Percentiles rank a stretch among this genome's conserved stretches.
Conservation (phyloP, 2,113 vertebrate species). For the Onychostruthus taczanowskii region DNA sequence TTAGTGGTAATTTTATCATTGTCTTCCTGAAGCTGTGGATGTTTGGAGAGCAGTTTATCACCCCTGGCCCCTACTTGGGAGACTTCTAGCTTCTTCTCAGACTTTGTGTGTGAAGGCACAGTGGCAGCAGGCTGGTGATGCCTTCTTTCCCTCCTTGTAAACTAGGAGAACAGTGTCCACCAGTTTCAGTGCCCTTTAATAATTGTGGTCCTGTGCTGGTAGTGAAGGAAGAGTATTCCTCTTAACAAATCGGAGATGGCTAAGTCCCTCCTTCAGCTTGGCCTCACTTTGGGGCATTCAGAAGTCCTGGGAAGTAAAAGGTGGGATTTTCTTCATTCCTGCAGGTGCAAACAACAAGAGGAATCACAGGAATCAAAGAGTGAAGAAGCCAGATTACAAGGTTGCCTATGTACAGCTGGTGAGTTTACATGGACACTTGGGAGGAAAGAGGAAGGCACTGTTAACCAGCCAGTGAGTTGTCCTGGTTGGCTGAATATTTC, state of each 20-base stretch:
- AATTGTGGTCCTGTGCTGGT: background rate
- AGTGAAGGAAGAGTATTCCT: background rate
- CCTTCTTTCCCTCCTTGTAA: background rate
- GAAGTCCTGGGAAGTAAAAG: background rate
- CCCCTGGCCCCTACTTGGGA: background rate
- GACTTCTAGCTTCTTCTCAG: background rate
- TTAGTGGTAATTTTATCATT: background rate
- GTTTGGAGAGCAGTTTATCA: background rate
- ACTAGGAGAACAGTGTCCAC: background rate
- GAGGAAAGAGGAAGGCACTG: background rate
- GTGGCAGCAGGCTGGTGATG: background rate
- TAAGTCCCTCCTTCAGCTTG: background rate
- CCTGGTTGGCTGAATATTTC: background rate
- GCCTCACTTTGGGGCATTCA: background rate
- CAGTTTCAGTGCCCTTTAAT: background rate
- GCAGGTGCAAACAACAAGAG: slow-evolving; percentile 87
- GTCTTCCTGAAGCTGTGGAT: background rate
- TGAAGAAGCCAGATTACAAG: slow-evolving; percentile 94
- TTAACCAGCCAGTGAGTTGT: background rate
- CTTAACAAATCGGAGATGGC: background rate
- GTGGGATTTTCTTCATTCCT: background rate
- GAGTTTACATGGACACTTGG: slow-evolving; percentile 51
- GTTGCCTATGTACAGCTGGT: slow-evolving; percentile 97
- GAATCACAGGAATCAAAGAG: slow-evolving; percentile 84
- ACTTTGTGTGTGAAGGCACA: background rate